phyloP scores from a whole-genome alignment of 2,113 vertebrate genomes.

The Lonchura striata region DNA sequence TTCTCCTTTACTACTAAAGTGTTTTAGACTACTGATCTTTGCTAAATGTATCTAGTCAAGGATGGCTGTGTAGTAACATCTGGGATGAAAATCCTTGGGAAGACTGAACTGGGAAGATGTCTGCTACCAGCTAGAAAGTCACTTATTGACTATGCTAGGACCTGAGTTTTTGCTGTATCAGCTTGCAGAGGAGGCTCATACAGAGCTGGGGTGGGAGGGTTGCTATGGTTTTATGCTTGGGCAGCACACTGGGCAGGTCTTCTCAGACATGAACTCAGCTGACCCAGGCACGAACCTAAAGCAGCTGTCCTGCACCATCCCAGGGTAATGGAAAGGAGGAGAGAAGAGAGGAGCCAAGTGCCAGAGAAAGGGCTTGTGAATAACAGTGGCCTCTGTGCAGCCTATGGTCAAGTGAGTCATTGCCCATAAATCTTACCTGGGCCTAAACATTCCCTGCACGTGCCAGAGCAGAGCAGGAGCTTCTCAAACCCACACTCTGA shows the following conservation, averaged over 20 bases:
- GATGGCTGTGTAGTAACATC: neutral
- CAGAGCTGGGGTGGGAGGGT: neutral
- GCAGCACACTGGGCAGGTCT: neutral
- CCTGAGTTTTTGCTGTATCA: neutral
- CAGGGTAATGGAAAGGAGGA: neutral
- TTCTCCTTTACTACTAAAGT: neutral
- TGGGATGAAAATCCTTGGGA: neutral
- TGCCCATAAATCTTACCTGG: neutral
- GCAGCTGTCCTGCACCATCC: neutral
- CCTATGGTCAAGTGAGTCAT: neutral
- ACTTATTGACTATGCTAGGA: neutral
- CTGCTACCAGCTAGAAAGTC: neutral
- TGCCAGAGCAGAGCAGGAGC: neutral
- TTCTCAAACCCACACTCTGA: neutral
- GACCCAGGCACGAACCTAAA: neutral
- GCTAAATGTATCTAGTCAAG: neutral
- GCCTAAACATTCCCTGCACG: neutral
- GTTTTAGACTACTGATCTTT: neutral
- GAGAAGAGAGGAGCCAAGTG: neutral
- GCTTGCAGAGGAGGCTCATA: neutral
- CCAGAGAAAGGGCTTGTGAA: neutral
- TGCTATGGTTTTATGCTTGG: neutral
- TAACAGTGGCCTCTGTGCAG: neutral
- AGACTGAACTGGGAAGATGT: neutral
- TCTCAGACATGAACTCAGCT: neutral